Percentiles rank a stretch among this genome's conserved stretches.
Conservation (phyloP, 2,797 vertebrate species). For the Microchirus variegatus region DNA sequence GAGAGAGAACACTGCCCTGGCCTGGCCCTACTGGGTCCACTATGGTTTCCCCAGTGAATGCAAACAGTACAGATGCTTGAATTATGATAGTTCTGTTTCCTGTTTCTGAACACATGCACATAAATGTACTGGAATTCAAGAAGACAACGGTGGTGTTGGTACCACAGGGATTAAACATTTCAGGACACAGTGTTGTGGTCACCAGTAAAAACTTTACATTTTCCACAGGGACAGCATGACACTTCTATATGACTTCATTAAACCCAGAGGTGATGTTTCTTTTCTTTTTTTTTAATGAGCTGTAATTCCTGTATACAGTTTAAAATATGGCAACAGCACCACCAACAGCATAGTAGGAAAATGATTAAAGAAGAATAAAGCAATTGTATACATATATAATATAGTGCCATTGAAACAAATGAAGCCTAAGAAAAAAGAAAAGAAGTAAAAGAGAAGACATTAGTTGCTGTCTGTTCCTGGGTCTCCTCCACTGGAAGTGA, state of each 20-base stretch:
- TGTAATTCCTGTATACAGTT: conserved; percentile 43
- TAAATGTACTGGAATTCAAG: conserved; percentile 51
- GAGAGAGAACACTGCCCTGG: conserved; percentile 42
- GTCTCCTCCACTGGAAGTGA: conserved; percentile 34
- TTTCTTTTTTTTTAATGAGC: conserved; percentile 16
- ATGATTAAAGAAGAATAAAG: conserved; percentile 23
- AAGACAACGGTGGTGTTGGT: conserved; percentile 38
- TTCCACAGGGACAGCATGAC: conserved; percentile 27
- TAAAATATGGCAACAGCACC: conserved; percentile 77
- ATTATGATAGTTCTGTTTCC: conserved; percentile 41
- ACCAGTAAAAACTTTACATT: conserved; percentile 40
- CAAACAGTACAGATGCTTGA: conserved; percentile 56
- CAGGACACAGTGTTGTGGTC: conserved; percentile 36
- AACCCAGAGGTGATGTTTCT: conserved; percentile 27
- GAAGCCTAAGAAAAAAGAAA: conserved; percentile 15
- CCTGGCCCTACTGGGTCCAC: conserved; percentile 47
- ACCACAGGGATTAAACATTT: conserved; percentile 52
- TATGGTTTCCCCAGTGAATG: conserved; percentile 55
- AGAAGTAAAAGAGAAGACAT: conserved; percentile 12
- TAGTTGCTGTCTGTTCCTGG: conserved; percentile 16
- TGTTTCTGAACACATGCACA: conserved; percentile 43
- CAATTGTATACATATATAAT: background rate
- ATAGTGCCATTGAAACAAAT: conserved; percentile 12
- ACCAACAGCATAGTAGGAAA: conserved; percentile 70
- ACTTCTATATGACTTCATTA: conserved; percentile 45